Conservation (phyloP, 2,888 invertebrate species). For the Pseudococcus jackbeardsleyi region DNA sequence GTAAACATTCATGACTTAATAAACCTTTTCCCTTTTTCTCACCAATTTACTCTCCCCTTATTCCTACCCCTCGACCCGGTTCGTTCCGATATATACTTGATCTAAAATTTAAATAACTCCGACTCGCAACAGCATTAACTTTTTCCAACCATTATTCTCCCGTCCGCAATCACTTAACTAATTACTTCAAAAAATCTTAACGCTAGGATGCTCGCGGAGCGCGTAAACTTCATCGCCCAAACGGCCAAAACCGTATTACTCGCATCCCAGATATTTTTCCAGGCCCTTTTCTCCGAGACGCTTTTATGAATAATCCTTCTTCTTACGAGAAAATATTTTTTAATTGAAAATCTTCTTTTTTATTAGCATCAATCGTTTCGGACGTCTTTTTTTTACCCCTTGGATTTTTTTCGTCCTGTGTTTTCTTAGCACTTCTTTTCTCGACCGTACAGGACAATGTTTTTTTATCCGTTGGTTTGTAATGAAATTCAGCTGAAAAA, state of each 20-base stretch:
- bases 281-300: background rate
- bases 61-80: background rate
- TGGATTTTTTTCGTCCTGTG: background rate
- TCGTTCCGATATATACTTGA: conserved; percentile 36
- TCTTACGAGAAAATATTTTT: background rate
- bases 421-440: background rate
- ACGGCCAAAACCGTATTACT: background rate
- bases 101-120: conserved; percentile 40
- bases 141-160: conserved; percentile 34
- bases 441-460: no score
- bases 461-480: no score
- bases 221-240: background rate
- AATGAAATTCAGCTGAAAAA: no score
- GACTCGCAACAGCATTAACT: conserved; percentile 33
- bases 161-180: conserved; percentile 43
- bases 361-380: conserved; percentile 14
- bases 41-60: background rate
- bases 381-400: background rate
- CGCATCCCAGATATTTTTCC: background rate
- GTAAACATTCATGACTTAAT: conserved; percentile 41
- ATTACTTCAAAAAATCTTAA: conserved; percentile 47
- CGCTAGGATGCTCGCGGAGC: conserved; percentile 5
- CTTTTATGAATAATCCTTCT: background rate
- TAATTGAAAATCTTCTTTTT: conserved; percentile 37
- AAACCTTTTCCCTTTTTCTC: conserved; percentile 23